Evolutionary conservation across 35 echinoderm and acorn worm genomes (phyloP), one percentile per base, ranked within the genome.

Genomic region (Stichopus chloronotus): DNA sequence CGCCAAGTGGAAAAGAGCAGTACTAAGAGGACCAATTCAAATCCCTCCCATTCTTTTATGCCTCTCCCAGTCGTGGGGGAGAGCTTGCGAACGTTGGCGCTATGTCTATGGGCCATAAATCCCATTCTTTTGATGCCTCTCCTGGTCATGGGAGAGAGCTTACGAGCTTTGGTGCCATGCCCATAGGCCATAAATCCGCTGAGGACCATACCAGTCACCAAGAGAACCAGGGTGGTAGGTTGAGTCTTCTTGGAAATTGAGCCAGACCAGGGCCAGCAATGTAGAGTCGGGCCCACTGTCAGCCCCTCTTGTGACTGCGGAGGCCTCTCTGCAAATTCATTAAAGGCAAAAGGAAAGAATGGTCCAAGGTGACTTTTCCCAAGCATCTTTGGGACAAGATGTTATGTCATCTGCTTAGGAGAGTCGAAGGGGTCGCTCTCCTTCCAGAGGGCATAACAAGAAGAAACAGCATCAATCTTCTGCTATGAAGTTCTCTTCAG

Each of bases 21-120:
- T 19, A 24, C 74, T 30, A 78, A 9, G 74, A 78, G 52, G 19
- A 20, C 5, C 6, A 78, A 4, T 2, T 78, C 74, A 1, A 78
- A 78, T 7, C 10, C 74, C n/a, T 78, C 74, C 2, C 5, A 22
- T 78, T n/a, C 74, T 78, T 24, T 78, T 78, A 30, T 24, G 6
- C 20, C 74, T 30, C 16, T 30, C 74, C 74, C 74, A 30, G 74
- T 78, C 74, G 74, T 78, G 74, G 74, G 74, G 74, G 74, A 78
- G 74, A 78, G 74, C 74, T 78, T 78, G 4, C 5, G 11, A 78
- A 19, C 16, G 21, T 21, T 78, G 76, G 76, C 76, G 76, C 76
- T 4, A 78, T 78, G 76, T 78, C 76, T 78, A 22, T 78, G 76
- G 76, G 76, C 76, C 76, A 6, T 78, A 78, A 78, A 78, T 43